Percentiles rank a stretch among this genome's conserved stretches.
These are phyloP conservation scores for Drosophila meridiana DNA, from an alignment of 2,888 invertebrate genomes.

Conservation along the genomic window DNA sequence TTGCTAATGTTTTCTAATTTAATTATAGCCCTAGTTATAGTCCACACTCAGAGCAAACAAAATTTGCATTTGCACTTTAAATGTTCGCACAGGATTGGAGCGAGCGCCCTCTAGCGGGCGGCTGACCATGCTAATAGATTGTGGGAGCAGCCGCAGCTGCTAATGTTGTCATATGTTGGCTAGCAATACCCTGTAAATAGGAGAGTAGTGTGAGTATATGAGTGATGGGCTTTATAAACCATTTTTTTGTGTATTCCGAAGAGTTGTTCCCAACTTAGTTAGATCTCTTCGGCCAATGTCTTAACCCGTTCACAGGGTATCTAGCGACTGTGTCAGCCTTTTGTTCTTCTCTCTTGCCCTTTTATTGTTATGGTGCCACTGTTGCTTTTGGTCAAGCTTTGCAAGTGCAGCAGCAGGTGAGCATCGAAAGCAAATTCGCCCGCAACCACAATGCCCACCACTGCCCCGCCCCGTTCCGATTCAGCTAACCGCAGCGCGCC, in stretches of 20 bases:
- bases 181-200: background rate
- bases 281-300: background rate
- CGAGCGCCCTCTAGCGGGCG: background rate
- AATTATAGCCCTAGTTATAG: constrained; percentile 47
- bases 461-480: background rate
- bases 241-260: background rate
- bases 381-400: constrained; percentile 30
- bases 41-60: constrained; percentile 34
- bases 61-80: constrained; percentile 59
- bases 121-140: constrained; percentile 22
- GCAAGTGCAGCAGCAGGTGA: constrained; percentile 36
- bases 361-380: constrained; percentile 15
- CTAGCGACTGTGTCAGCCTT: accelerated
- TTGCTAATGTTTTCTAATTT: constrained; percentile 65
- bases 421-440: background rate
- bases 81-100: constrained; percentile 52
- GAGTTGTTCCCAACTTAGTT: too few species aligned
- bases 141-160: constrained; percentile 38
- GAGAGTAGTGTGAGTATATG: background rate
- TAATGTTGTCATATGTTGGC: constrained; percentile 8
- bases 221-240: accelerated
- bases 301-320: constrained; percentile 5
- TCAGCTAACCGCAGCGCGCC: background rate
- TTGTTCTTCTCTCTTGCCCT: background rate
- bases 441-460: constrained; percentile 2